Evolutionary conservation across 2,888 invertebrate genomes (phyloP), one percentile per base, ranked within the genome.

Genomic region (Argyresthia albistria): DNA sequence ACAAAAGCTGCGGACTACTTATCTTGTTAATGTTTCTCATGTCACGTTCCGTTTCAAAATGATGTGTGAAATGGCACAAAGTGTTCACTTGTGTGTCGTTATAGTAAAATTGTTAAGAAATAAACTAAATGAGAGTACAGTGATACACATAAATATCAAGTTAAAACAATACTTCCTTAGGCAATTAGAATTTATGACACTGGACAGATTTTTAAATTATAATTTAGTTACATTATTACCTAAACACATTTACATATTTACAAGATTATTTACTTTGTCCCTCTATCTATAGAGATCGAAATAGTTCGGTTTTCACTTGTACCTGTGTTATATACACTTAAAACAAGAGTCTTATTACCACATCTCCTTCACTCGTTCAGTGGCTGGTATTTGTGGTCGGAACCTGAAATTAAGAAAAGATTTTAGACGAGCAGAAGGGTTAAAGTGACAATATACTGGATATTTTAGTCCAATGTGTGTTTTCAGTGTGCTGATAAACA

Each of bases 361-460:
- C 89, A 89, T 88, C 55, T 89, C 89, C 62, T 88, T 88, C 25
- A 89, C 80, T 66, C 89, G 76, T 62, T 89, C 89, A 14, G 86
- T 67, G 9, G 83, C 80, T 37, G 87, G 83, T 60, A 86, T 69
- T 62, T 87, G 83, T 46, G 83, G 83, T 52, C 88, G 82, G 63
- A 80, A 86, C 63, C 88, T 89, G 76, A 49, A 64, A 65, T 39
- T 39, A 39, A n/a, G 3, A 8, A 39, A n/a, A 39, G 3, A 39
- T 1, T 6, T 39, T 9, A 6, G 39, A 1, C 3, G 39, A 6
- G 35, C 8, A 25, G 25, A 4, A 25, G 25, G 25, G 6, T 6
- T 25, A 25, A 25, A 25, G 6, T 25, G 25, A 25, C 25, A 25
- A 25, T n/a, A 25, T 6, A 25, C 25, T 25, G n/a, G n/a, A n/a